Evolutionary conservation across 2,797 vertebrate genomes (phyloP).

Genomic region (Gymnothorax javanicus): DNA sequence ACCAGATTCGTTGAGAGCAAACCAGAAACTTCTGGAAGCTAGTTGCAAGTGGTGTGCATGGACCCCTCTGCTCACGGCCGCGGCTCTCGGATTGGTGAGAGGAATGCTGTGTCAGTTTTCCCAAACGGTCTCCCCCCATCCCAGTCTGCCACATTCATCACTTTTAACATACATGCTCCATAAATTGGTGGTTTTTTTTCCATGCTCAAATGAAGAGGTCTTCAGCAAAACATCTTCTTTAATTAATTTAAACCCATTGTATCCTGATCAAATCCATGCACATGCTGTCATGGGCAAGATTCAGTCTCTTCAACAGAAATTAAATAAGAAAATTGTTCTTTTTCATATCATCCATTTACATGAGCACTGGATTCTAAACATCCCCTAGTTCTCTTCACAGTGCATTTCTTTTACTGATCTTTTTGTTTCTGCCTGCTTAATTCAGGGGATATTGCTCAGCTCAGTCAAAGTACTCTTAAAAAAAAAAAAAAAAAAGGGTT

Average conservation of each 20-base stretch:
- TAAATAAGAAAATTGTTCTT: constrained; percentile 19
- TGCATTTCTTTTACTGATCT: constrained; percentile 52
- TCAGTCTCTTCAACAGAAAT: constrained; percentile 18
- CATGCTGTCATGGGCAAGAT: constrained; percentile 28
- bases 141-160: neutral
- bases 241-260: constrained; percentile 36
- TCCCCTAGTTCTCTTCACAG: constrained; percentile 12
- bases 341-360: constrained; percentile 39
- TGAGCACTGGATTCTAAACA: constrained; percentile 34
- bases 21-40: neutral
- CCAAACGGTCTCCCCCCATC: neutral
- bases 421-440: constrained; percentile 37
- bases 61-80: constrained; percentile 11
- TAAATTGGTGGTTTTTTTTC: constrained; percentile 16
- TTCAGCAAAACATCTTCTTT: neutral
- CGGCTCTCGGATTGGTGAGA: constrained; percentile 25
- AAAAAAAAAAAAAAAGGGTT: constrained; percentile 39
- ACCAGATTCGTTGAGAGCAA: neutral
- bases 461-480: constrained; percentile 42
- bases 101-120: constrained; percentile 32
- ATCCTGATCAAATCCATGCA: constrained; percentile 37
- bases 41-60: constrained; percentile 12
- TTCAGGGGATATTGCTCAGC: constrained; percentile 29
- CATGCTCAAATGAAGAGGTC: neutral
- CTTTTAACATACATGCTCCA: neutral